Percentiles rank a stretch among this genome's conserved stretches.
Conservation (phyloP, 1,140 invertebrate genomes). For the Phymastichus coffea region DNA sequence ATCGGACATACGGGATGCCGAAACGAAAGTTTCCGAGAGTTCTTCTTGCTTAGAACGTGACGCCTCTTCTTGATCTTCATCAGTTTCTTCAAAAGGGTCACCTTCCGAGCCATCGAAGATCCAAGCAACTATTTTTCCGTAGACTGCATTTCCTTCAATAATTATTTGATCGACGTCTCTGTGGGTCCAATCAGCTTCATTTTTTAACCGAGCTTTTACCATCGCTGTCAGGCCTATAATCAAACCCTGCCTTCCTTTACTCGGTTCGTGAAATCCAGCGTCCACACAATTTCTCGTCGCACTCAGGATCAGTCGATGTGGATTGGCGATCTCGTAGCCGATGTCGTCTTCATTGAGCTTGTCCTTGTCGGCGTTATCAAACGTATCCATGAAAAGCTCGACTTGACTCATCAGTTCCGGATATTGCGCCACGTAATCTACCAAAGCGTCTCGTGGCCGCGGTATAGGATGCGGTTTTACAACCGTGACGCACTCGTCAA, state of each 20-base stretch:
- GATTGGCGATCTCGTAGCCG: slow-evolving; percentile 40
- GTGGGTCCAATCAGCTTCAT: slow-evolving; percentile 37
- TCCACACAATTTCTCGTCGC: slow-evolving; percentile 39
- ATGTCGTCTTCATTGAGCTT: neutral
- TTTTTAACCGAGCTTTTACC: slow-evolving; percentile 34
- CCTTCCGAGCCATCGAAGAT: slow-evolving; percentile 33
- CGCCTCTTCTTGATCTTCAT: slow-evolving; percentile 8
- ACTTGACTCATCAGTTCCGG: slow-evolving; percentile 42
- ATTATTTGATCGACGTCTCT: slow-evolving; percentile 43
- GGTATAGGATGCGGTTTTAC: slow-evolving; percentile 34
- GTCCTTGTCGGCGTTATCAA: slow-evolving; percentile 6
- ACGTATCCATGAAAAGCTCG: slow-evolving; percentile 35
- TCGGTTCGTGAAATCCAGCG: slow-evolving; percentile 22
- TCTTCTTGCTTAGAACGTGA: slow-evolving; percentile 30
- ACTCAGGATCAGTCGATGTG: slow-evolving; percentile 38
- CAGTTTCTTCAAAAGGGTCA: neutral
- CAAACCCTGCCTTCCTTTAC: slow-evolving; percentile 43
- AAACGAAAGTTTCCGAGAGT: slow-evolving; percentile 14
- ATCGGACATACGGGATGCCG: slow-evolving; percentile 12
- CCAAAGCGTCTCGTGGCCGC: slow-evolving; percentile 23
- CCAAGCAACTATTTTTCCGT: slow-evolving; percentile 34
- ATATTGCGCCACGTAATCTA: slow-evolving; percentile 34
- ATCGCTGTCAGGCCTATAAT: slow-evolving; percentile 37
- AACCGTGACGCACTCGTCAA: slow-evolving; percentile 15
- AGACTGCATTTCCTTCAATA: slow-evolving; percentile 32